Evolutionary conservation across 2,797 vertebrate species (phyloP).

Genomic region (Tragelaphus eurycerus): DNA sequence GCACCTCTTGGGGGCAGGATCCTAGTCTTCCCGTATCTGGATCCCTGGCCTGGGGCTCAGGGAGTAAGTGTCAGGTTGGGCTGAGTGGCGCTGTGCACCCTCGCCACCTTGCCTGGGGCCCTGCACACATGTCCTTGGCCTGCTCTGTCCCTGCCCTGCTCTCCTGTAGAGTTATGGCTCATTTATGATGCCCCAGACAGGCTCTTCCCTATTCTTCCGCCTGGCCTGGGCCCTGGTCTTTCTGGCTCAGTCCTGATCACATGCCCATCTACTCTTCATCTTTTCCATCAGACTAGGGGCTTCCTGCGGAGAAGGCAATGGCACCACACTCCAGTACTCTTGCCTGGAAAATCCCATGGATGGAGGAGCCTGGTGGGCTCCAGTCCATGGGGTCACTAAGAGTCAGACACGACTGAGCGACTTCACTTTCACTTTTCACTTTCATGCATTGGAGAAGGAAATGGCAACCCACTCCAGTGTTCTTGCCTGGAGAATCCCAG

Average conservation of each 20-base stretch:
- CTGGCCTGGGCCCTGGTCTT: not conserved
- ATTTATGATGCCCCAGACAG: not conserved
- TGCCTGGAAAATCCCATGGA: no score
- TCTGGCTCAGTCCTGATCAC: not conserved
- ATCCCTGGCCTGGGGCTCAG: not conserved
- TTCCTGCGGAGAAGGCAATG: not conserved
- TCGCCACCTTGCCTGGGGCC: not conserved
- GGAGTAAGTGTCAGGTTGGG: not conserved
- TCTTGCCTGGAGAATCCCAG: no score
- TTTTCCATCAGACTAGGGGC: not conserved
- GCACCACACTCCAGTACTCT: no score
- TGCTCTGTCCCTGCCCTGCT: not conserved
- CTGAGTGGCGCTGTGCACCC: fast-evolving
- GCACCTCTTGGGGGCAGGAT: not conserved
- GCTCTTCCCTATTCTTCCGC: not conserved
- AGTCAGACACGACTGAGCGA: no score
- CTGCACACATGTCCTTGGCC: fast-evolving
- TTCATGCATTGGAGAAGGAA: no score
- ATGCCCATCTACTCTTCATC: not conserved
- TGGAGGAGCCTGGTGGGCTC: no score
- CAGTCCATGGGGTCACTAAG: no score
- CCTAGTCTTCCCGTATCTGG: not conserved
- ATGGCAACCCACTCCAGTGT: no score
- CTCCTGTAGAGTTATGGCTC: not conserved
- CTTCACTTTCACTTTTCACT: no score